phyloP scores from a whole-genome alignment of 2,113 vertebrate genomes.

The Sander lucioperca region DNA sequence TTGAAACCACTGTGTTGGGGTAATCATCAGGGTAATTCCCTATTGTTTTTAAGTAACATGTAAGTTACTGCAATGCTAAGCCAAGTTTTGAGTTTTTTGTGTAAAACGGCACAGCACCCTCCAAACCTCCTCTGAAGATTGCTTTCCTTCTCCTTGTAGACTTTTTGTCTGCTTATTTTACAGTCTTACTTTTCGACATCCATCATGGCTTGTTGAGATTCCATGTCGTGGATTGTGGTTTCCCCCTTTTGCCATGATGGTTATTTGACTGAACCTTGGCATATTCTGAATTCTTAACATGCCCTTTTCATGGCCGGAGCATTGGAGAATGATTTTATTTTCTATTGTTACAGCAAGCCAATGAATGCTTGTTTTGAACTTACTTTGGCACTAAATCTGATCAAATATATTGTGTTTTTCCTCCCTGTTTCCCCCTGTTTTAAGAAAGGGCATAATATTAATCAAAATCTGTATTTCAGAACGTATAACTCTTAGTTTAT shows the following conservation, averaged over 20 bases:
- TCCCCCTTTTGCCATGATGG: slow-evolving; percentile 53
- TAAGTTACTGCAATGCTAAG: background rate
- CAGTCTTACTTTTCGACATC: slow-evolving; percentile 59
- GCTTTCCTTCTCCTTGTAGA: slow-evolving; percentile 27
- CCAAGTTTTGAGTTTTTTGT: slow-evolving; percentile 6
- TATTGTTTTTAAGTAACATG: background rate
- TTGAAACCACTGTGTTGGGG: background rate
- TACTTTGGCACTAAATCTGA: slow-evolving; percentile 11
- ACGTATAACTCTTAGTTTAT: too few relatives aligned
- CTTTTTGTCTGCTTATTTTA: slow-evolving; percentile 28
- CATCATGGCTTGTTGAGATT: slow-evolving; percentile 66
- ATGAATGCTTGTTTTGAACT: slow-evolving; percentile 36
- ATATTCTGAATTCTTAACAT: slow-evolving; percentile 64
- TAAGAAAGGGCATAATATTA: background rate
- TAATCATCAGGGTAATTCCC: background rate
- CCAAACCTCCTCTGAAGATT: slow-evolving; percentile 41
- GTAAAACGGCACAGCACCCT: slow-evolving; percentile 21
- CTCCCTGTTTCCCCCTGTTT: background rate
- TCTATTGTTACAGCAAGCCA: slow-evolving; percentile 40
- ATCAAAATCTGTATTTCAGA: too few relatives aligned
- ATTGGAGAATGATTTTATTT: slow-evolving; percentile 42
- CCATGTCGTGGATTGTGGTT: slow-evolving; percentile 61
- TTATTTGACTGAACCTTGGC: slow-evolving; percentile 65
- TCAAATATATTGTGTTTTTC: background rate
- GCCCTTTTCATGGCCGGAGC: slow-evolving; percentile 34